These are phyloP conservation scores for Alligator sinensis DNA, from an alignment of 2,113 vertebrate genomes.

Conservation along the genomic window DNA sequence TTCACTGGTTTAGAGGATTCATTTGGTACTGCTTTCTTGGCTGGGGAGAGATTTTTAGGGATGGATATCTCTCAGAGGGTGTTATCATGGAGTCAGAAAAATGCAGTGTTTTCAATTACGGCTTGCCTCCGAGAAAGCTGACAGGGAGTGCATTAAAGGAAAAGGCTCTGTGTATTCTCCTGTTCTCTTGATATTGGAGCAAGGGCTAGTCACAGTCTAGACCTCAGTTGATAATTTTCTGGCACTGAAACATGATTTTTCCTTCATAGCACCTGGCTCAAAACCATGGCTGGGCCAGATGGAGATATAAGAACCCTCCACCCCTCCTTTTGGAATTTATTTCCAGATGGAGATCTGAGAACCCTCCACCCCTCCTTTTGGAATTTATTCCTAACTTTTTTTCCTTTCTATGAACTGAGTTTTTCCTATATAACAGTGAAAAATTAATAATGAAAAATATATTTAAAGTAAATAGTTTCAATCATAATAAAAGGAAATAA, in stretches of 20 bases:
- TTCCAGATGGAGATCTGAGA: background rate
- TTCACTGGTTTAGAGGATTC: no score
- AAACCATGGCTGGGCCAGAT: background rate
- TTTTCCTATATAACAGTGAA: slow-evolving; percentile 1
- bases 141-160: background rate
- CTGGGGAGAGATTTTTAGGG: no score
- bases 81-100: no score
- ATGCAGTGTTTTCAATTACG: background rate
- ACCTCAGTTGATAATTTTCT: slow-evolving; percentile 15
- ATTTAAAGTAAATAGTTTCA: background rate
- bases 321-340: background rate
- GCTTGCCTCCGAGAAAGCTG: background rate
- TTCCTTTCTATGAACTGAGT: background rate
- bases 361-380: background rate
- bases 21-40: no score
- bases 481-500: background rate
- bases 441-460: background rate
- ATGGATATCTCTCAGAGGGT: no score
- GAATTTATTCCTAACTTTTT: background rate
- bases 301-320: background rate
- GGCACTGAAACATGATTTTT: background rate
- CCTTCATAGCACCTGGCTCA: background rate
- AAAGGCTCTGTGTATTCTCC: background rate
- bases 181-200: background rate
- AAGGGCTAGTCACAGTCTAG: background rate